A percentile compares a stretch with the other conserved stretches of the same genome.
These are phyloP conservation scores for Vanessa tameamea DNA, from an alignment of 1,140 invertebrate genomes.

Conservation along the genomic window DNA sequence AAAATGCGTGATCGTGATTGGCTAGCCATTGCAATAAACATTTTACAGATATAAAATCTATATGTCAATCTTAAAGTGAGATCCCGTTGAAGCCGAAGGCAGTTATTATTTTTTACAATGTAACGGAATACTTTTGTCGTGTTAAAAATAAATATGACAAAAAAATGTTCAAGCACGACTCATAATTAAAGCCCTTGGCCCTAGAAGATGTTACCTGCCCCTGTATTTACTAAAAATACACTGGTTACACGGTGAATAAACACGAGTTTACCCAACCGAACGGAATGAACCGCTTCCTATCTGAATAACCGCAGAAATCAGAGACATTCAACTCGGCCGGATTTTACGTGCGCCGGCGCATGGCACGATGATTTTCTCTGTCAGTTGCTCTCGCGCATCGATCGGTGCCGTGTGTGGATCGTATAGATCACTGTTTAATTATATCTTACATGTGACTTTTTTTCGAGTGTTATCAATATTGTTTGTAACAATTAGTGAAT, in stretches of 20 bases:
- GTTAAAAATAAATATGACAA: slow-evolving; percentile 20
- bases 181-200: slow-evolving; percentile 65
- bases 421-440: slow-evolving; percentile 43
- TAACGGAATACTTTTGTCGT: neutral
- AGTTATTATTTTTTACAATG: too few relatives aligned
- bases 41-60: too few relatives aligned
- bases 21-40: too few relatives aligned
- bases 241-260: slow-evolving; percentile 70
- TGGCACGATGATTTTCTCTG: slow-evolving; percentile 55
- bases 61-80: too few relatives aligned
- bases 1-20: too few relatives aligned
- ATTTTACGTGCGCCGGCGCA: slow-evolving; percentile 67
- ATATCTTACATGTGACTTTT: slow-evolving; percentile 49
- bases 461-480: slow-evolving; percentile 34
- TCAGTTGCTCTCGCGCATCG: slow-evolving; percentile 74
- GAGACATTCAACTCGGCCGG: slow-evolving; percentile 49
- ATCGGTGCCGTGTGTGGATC: slow-evolving; percentile 51
- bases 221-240: slow-evolving; percentile 76
- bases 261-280: slow-evolving; percentile 43
- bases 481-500: slow-evolving; percentile 23
- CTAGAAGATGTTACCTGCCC: slow-evolving; percentile 68
- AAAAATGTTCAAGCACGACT: slow-evolving; percentile 30
- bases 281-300: slow-evolving; percentile 25
- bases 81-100: too few relatives aligned
- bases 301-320: slow-evolving; percentile 4